These are phyloP conservation scores for Gobio gobio DNA, from an alignment of 2,113 vertebrate genomes.

Conservation along the genomic window DNA sequence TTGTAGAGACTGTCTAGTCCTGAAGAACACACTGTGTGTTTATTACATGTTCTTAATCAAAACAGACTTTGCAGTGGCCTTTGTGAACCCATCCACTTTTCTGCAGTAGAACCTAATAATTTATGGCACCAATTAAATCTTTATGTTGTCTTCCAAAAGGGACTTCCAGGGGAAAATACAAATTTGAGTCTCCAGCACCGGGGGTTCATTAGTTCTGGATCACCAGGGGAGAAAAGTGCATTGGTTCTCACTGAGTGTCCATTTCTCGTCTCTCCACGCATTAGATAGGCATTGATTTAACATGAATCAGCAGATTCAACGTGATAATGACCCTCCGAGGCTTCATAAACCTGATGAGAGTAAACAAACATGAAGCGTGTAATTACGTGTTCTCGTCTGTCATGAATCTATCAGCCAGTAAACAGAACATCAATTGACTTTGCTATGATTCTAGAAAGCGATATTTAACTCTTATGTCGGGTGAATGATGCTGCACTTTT, in stretches of 20 bases:
- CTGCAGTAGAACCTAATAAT: neutral
- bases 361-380: neutral
- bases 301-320: neutral
- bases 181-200: conserved; percentile 30
- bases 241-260: conserved; percentile 14
- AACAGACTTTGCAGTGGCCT: neutral
- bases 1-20: neutral
- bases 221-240: conserved; percentile 39
- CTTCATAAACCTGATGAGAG: neutral
- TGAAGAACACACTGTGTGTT: neutral
- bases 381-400: neutral
- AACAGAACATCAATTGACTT: neutral
- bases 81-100: neutral
- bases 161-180: conserved; percentile 15
- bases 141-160: conserved; percentile 32
- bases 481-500: neutral
- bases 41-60: neutral
- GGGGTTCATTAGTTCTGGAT: conserved; percentile 27
- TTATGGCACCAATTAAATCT: conserved; percentile 45
- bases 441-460: neutral
- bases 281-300: conserved; percentile 5
- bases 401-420: neutral
- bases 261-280: conserved; percentile 20
- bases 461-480: neutral
- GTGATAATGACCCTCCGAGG: neutral